phyloP scores from a whole-genome alignment of 2,113 vertebrate species.

The Gila orcuttii region DNA sequence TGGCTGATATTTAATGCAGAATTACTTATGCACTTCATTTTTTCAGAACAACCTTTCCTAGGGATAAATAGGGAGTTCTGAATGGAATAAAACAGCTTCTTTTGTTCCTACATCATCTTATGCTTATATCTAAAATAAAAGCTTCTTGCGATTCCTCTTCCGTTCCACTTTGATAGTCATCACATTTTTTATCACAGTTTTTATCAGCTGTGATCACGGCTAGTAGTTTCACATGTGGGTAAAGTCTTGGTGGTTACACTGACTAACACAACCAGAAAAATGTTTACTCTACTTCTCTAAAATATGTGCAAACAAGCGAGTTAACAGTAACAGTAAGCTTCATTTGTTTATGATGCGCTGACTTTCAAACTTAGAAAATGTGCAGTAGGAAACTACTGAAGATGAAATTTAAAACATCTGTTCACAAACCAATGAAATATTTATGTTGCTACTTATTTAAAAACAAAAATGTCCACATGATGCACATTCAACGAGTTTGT shows the following conservation, averaged over 20 bases:
- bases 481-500: not conserved
- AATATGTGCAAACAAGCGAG: not conserved
- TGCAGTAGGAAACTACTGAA: not conserved
- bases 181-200: too few relatives aligned
- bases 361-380: not conserved
- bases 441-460: not conserved
- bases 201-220: not conserved
- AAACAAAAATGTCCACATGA: not conserved
- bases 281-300: not conserved
- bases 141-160: not conserved
- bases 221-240: not conserved
- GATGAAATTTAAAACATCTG: not conserved
- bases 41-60: not conserved
- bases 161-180: not conserved
- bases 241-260: not conserved
- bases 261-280: not conserved
- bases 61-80: not conserved
- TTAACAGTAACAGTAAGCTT: not conserved
- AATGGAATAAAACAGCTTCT: not conserved
- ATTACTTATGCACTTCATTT: not conserved
- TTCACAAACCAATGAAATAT: not conserved
- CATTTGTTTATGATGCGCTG: not conserved
- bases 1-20: not conserved
- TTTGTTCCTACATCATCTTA: not conserved
- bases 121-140: not conserved